These are phyloP conservation scores for Blera fallax DNA, from an alignment of 2,888 invertebrate species.

Conservation along the genomic window DNA sequence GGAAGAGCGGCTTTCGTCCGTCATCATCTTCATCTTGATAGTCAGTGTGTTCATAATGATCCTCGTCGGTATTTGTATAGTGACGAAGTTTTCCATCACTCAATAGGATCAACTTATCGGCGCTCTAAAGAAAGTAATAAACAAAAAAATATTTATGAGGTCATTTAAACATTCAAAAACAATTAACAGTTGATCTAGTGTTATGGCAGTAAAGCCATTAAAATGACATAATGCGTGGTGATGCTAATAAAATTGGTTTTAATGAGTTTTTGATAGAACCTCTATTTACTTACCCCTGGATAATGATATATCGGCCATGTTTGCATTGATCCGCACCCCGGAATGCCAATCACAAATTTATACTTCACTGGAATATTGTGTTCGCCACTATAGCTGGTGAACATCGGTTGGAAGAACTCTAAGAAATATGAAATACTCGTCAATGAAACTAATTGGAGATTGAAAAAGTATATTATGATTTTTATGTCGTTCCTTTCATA, in stretches of 20 bases:
- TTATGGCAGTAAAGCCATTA: neutral
- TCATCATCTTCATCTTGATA: slow-evolving; percentile 82
- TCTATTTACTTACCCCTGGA: slow-evolving; percentile 75
- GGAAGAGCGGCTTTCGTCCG: slow-evolving; percentile 83
- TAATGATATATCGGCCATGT: slow-evolving; percentile 87
- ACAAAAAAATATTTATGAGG: slow-evolving; percentile 20
- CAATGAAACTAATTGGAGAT: no score
- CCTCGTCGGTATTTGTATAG: slow-evolving; percentile 84
- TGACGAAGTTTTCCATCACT: slow-evolving; percentile 89
- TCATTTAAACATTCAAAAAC: slow-evolving; percentile 1
- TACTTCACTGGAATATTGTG: slow-evolving; percentile 83
- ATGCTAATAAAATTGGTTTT: neutral
- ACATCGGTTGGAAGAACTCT: slow-evolving; percentile 84
- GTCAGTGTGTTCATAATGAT: slow-evolving; percentile 76
- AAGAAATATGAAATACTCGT: slow-evolving; percentile 55
- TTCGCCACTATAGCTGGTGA: slow-evolving; percentile 85
- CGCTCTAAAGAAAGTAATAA: slow-evolving; percentile 79
- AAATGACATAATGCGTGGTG: neutral
- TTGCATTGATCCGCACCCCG: slow-evolving; percentile 88
- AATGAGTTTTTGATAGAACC: neutral
- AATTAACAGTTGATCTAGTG: neutral
- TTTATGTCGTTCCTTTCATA: no score
- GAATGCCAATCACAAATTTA: slow-evolving; percentile 85
- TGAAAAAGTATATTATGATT: no score
- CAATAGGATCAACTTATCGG: slow-evolving; percentile 84